Conservation (phyloP, 1,140 invertebrate genomes). For the Globodera rostochiensis region DNA sequence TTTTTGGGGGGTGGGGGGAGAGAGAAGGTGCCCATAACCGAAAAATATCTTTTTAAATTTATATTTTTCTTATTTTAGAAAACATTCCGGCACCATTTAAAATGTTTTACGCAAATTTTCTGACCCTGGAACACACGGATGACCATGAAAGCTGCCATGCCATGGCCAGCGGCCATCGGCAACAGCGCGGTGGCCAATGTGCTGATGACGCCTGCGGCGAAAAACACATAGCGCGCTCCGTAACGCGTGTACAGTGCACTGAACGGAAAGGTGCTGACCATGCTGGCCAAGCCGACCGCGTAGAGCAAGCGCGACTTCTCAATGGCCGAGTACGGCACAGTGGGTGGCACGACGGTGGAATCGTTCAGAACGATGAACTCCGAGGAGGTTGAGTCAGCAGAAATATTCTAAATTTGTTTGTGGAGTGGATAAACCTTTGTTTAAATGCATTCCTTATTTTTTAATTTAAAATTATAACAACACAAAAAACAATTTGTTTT, state of each 20-base stretch:
- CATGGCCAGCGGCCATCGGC: constrained; percentile 34
- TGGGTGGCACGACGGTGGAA: constrained; percentile 6
- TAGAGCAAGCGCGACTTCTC: constrained; percentile 12
- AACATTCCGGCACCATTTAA: no score
- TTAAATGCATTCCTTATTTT: background rate
- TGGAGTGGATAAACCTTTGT: background rate
- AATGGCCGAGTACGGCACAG: background rate
- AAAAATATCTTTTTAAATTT: background rate
- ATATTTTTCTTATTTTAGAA: background rate
- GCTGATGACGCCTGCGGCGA: constrained; percentile 43
- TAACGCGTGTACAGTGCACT: constrained; percentile 42
- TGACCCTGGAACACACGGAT: constrained; percentile 39
- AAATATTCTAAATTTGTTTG: constrained; percentile 14
- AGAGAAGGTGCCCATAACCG: no score
- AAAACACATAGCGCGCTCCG: constrained; percentile 44
- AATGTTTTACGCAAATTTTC: no score
- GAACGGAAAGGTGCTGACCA: constrained; percentile 45
- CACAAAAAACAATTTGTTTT: background rate
- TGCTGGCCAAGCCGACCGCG: constrained; percentile 37
- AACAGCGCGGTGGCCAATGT: constrained; percentile 34
- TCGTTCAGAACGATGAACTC: constrained; percentile 35
- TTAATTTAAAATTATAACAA: background rate
- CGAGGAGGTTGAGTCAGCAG: background rate
- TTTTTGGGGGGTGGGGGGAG: no score
- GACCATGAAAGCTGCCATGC: constrained; percentile 33